Evolutionary conservation across 2,888 invertebrate species (phyloP).

Genomic region (Saturnia japonica): DNA sequence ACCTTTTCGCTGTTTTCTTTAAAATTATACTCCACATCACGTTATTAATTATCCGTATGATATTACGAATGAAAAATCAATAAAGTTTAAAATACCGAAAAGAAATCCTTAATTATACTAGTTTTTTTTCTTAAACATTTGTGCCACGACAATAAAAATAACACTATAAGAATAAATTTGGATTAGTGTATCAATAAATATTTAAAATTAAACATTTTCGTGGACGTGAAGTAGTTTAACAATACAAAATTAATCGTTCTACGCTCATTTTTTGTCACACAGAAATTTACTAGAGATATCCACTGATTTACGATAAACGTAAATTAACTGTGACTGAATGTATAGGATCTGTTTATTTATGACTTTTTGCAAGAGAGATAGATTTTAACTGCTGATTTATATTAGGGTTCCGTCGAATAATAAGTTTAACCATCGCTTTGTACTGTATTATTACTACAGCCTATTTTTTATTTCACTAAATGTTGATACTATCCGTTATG

Average conservation of each 20-base stretch:
- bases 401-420: neutral
- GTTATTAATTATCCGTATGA: neutral
- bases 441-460: neutral
- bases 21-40: too few species aligned
- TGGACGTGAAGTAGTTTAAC: slow-evolving; percentile 1
- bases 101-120: neutral
- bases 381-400: slow-evolving; percentile 9
- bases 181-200: slow-evolving; percentile 14
- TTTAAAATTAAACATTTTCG: slow-evolving; percentile 5
- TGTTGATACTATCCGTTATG: too few species aligned
- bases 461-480: neutral
- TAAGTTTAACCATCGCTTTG: neutral
- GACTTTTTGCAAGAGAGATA: slow-evolving; percentile 3
- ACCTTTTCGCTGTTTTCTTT: too few species aligned
- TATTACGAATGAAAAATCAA: neutral
- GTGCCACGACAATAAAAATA: slow-evolving; percentile 4
- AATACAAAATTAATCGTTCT: slow-evolving; percentile 4
- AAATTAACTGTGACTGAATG: slow-evolving; percentile 14
- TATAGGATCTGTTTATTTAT: slow-evolving; percentile 12
- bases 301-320: slow-evolving; percentile 11
- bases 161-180: slow-evolving; percentile 8
- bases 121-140: neutral
- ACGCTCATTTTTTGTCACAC: slow-evolving; percentile 2
- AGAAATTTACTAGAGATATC: neutral
- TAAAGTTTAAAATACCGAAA: neutral